A percentile compares a stretch with the other conserved stretches of the same genome.
Conservation (phyloP, 2,797 vertebrate species). For the Myotis planiceps region DNA sequence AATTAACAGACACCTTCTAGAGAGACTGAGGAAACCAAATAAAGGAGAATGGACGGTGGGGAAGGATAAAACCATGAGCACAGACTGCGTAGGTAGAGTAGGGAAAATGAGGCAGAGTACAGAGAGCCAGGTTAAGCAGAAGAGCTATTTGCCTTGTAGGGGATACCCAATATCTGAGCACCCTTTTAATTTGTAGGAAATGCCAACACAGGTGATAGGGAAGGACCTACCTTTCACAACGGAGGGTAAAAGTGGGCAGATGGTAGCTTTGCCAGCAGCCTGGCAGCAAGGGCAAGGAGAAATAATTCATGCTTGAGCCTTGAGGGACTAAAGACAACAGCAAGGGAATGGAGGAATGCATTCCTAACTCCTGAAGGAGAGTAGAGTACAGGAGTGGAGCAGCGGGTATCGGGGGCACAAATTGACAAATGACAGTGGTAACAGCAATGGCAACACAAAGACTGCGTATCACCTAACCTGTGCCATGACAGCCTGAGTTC, state of each 20-base stretch:
- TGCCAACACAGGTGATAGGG: background rate
- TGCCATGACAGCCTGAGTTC: background rate
- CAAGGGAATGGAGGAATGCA: slow-evolving; percentile 13
- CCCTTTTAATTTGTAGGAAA: background rate
- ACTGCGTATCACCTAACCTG: background rate
- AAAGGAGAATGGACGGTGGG: background rate
- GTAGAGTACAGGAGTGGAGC: background rate
- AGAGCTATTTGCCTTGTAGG: background rate
- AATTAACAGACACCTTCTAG: background rate
- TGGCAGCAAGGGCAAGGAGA: background rate
- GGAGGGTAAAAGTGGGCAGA: background rate
- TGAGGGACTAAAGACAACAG: background rate
- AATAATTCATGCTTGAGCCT: background rate
- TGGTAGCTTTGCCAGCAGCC: background rate
- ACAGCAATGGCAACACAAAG: background rate
- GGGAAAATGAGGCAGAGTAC: background rate
- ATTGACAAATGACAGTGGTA: background rate
- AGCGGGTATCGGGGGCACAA: background rate
- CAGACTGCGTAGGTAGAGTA: background rate
- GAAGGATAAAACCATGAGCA: background rate
- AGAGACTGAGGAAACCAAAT: background rate
- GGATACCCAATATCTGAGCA: background rate
- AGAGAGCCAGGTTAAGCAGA: background rate
- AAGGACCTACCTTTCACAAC: background rate
- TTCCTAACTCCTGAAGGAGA: background rate